phyloP scores from a whole-genome alignment of 2,113 vertebrate genomes.

The Chrysemys picta region DNA sequence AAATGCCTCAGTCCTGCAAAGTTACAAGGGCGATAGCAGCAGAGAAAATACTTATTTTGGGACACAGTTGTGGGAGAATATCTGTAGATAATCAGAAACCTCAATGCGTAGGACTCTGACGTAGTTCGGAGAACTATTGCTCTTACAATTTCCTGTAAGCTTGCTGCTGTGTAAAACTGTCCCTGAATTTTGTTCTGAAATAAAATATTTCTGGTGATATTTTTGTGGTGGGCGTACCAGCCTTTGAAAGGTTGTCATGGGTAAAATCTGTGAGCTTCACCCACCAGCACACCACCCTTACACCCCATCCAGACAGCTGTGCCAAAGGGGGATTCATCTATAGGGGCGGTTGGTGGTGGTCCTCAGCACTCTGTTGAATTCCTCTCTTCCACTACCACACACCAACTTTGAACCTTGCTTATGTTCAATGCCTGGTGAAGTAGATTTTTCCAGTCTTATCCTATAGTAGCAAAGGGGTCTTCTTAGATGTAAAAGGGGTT shows the following conservation, averaged over 20 bases:
- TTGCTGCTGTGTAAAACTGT: background rate
- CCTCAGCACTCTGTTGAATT: background rate
- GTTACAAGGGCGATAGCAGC: background rate
- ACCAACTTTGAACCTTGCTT: background rate
- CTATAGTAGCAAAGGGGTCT: background rate
- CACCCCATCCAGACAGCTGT: fast-evolving
- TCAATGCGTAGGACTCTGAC: background rate
- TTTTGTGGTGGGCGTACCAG: background rate
- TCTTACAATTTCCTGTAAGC: background rate
- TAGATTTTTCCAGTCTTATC: background rate
- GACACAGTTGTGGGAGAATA: background rate
- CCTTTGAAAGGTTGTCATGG: background rate
- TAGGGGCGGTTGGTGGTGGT: background rate
- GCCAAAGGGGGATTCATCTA: background rate
- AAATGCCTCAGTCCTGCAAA: background rate
- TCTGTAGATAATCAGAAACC: background rate
- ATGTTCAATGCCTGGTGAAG: background rate
- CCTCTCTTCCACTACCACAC: background rate
- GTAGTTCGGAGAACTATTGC: background rate
- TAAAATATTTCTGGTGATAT: background rate
- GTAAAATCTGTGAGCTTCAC: background rate
- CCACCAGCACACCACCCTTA: no score
- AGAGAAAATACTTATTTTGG: background rate
- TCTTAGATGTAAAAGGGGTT: background rate
- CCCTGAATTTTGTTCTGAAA: background rate